Conservation (phyloP, 2,888 invertebrate species). For the Sceliomorpha sp. region DNA sequence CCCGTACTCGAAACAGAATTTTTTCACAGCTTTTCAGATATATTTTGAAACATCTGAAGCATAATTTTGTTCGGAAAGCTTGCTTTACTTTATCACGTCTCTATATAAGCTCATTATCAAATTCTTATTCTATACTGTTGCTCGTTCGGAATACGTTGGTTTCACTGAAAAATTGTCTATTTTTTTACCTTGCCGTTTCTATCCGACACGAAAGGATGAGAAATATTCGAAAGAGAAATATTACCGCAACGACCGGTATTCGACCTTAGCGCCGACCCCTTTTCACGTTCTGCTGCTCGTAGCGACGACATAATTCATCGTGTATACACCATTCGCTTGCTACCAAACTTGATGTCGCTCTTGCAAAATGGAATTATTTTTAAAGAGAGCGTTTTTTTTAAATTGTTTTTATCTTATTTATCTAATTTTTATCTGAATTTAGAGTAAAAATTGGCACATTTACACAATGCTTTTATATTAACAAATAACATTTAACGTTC, state of each 20-base stretch:
- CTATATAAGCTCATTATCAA: background rate
- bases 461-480: too few relatives aligned
- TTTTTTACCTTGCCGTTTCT: conserved; percentile 34
- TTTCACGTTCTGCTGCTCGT: conserved; percentile 47
- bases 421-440: too few relatives aligned
- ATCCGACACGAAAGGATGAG: conserved; percentile 47
- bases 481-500: too few relatives aligned
- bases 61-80: background rate
- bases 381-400: too few relatives aligned
- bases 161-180: conserved; percentile 33
- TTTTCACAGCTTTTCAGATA: too few relatives aligned
- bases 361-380: conserved; percentile 37
- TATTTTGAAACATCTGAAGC: conserved; percentile 3
- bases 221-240: conserved; percentile 60
- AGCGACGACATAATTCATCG: conserved; percentile 48
- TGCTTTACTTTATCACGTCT: background rate
- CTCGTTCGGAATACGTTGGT: conserved; percentile 23
- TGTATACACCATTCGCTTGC: conserved; percentile 40
- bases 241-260: conserved; percentile 54
- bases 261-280: conserved; percentile 42
- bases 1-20: too few relatives aligned
- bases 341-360: conserved; percentile 25
- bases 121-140: conserved; percentile 1
- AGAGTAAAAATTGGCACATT: too few relatives aligned
- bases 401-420: too few relatives aligned